Evolutionary conservation across 2,888 invertebrate genomes (phyloP), one percentile per base, ranked within the genome.

Genomic region (Phalangium opilio): DNA sequence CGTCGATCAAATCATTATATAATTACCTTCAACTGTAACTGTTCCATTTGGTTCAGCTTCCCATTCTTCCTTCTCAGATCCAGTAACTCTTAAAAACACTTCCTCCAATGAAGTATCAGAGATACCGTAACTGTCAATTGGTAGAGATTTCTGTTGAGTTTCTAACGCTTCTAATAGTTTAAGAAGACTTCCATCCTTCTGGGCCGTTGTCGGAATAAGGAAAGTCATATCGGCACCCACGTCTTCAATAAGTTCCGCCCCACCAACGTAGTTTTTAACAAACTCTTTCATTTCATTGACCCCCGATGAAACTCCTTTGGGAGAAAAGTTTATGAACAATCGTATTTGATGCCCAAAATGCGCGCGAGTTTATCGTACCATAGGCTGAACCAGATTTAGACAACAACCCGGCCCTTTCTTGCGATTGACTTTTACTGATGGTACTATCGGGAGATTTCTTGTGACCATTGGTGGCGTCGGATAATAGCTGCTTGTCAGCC

Each of bases 51-150:
- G 27, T 27, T 41, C 41, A 20, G 19, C 18, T 20, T 20, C 14
- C n/a, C 14, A 18, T 18, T 41, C 20, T 18, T 41, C 41, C 12
- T 21, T 21, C 21, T 49, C 50, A 10, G 44, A 50, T 17, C 52
- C 48, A 39, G 52, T 52, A 11, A 52, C 52, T 48, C 50, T 52
- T 19, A 52, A 48, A 34, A 52, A 52, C 12, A 52, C 73, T 65
- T 75, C 75, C 61, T 75, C 75, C n/a, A 75, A 60, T 27, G 72
- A 70, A 1, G 75, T 73, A 57, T 75, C 74, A n/a, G 74, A 72
- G 12, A 75, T 67, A 15, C 75, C 75, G 60, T 73, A 75, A 45
- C 71, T 70, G 39, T 67, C 63, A 35, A 74, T 64, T 20, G 66
- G 65, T 12, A 73, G 59, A 2, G 58, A 54, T 1, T 54, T 49